Base-by-base conservation (phyloP, 1,140 invertebrate species). In the Caenorhabditis tropicalis region DNA sequence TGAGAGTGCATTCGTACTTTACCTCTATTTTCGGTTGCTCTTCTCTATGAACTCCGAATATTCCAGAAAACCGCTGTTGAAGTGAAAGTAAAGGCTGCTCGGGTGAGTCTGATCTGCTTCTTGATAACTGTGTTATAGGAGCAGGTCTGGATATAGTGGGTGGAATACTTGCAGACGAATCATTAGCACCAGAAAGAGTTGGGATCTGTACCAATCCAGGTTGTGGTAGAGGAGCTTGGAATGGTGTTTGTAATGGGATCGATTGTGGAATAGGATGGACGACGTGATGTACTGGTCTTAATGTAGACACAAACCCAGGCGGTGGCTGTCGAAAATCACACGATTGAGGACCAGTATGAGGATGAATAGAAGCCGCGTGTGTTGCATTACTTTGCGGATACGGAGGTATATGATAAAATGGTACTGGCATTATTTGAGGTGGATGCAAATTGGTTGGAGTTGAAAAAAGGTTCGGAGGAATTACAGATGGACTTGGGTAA, bases 311-410 rank as follows among this genome's bases (percentile, higher is more conserved):
- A 46, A 74, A 74, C 43, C 65, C 65, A 5, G 65, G 65, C 4
- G 65, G 65, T 43, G 65, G 65, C 43, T 74, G 65, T 27, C 36
- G n/a, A 46, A 39, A 74, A 74, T 74, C 36, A 15, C n/a, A 33
- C 15, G 15, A 15, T 6, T 29, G 36, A 5, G n/a, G 36, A 16
- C 3, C 31, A 27, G 29, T 16, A 24, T 31, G 10, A 19, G 58
- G 58, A 2, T n/a, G 16, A 16, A 65, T 65, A 6, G 24, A 19
- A 6, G 58, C 29, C 4, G 31, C 10, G 15, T 12, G 31, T 7
- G 31, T 1, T 36, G 9, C 16, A 36, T 16, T 15, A 15, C 9
- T 15, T 36, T 15, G 58, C 9, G 21, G 58, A 31, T 33, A 21
- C 4, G 58, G 58, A 36, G 53, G 53, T 24, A 65, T 2, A 16